A percentile compares a stretch with the other conserved stretches of the same genome.
phyloP scores from a whole-genome alignment of 2,113 vertebrate genomes.

The Tyrannus savana region DNA sequence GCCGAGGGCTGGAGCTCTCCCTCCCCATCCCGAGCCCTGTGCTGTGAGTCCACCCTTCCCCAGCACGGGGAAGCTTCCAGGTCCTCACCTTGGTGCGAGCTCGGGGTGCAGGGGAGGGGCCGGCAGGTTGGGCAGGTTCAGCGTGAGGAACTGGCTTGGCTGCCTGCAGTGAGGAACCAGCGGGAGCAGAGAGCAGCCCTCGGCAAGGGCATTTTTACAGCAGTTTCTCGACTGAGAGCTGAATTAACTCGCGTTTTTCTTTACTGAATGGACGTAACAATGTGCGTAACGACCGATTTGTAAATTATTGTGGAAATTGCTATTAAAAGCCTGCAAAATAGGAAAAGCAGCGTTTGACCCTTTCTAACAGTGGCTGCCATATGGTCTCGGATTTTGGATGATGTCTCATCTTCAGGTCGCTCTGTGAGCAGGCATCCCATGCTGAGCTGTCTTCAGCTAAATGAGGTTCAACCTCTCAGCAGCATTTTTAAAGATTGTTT shows the following conservation, averaged over 20 bases:
- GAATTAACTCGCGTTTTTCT: neutral
- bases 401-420: neutral
- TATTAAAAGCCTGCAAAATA: conserved; percentile 39
- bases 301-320: conserved; percentile 29
- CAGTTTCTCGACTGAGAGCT: neutral
- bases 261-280: neutral
- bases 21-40: neutral
- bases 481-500: neutral
- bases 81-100: neutral
- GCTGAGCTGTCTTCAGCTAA: neutral
- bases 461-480: neutral
- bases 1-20: neutral
- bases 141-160: neutral
- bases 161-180: neutral
- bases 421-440: fast-evolving
- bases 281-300: neutral
- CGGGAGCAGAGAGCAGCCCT: neutral
- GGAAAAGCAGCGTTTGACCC: neutral
- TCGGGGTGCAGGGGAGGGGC: neutral
- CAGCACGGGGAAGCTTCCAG: neutral
- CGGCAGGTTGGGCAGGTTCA: neutral
- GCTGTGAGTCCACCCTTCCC: neutral
- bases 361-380: neutral
- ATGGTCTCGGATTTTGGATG: neutral
- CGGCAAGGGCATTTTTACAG: neutral